These are phyloP conservation scores for Theocolax elegans DNA, from an alignment of 1,140 invertebrate species.

Conservation along the genomic window DNA sequence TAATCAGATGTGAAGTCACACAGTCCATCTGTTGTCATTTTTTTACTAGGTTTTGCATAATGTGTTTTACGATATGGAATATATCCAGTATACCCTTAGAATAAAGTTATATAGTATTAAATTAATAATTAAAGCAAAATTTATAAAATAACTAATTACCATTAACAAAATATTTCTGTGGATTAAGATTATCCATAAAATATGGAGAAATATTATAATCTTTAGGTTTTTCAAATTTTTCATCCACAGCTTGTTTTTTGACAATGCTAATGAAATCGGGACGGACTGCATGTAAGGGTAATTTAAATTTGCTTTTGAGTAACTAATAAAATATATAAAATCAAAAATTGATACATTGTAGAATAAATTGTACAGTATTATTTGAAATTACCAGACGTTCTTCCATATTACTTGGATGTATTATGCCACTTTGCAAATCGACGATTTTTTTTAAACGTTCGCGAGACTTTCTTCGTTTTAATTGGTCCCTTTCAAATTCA, in stretches of 20 bases:
- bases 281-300: conserved; percentile 73
- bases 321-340: conserved; percentile 65
- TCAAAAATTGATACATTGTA: neutral
- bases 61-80: conserved; percentile 74
- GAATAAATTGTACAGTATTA: neutral
- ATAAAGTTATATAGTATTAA: too few species aligned
- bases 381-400: conserved; percentile 71
- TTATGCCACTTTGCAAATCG: conserved; percentile 70
- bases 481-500: conserved; percentile 73
- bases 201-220: conserved; percentile 74
- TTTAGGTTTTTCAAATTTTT: conserved; percentile 68
- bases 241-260: conserved; percentile 69
- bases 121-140: too few species aligned
- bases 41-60: conserved; percentile 73
- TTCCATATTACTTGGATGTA: conserved; percentile 69
- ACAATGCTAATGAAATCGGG: conserved; percentile 73
- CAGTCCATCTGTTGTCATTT: conserved; percentile 73
- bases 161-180: conserved; percentile 72
- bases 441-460: conserved; percentile 69
- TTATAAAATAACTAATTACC: conserved; percentile 46
- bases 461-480: conserved; percentile 67
- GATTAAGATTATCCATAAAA: conserved; percentile 74
- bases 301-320: conserved; percentile 72
- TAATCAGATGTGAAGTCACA: conserved; percentile 79
- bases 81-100: conserved; percentile 72